A percentile compares a stretch with the other conserved stretches of the same genome.
Evolutionary conservation across 30 jellyfish, hydroid and myxozoan genomes (phyloP).

Genomic region (Pseudorhiza aurosa): DNA sequence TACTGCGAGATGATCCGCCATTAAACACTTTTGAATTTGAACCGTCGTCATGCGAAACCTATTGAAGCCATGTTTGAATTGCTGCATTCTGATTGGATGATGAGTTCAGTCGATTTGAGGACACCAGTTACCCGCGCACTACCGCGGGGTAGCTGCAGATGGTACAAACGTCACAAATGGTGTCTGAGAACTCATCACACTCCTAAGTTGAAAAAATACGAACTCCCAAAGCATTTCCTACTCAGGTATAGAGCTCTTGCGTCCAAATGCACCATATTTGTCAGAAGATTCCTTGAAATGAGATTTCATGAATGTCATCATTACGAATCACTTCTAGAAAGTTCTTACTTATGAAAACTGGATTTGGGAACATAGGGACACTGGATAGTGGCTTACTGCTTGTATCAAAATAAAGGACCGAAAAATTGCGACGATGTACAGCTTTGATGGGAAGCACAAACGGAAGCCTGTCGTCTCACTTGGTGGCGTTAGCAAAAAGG

Average conservation of each 20-base stretch:
- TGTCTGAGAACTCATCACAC: too few relatives aligned
- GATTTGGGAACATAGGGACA: too few relatives aligned
- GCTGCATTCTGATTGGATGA: constrained; percentile 54
- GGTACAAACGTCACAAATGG: too few relatives aligned
- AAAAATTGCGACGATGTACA: constrained; percentile 57
- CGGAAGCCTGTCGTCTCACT: constrained; percentile 79
- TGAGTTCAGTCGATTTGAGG: not conserved
- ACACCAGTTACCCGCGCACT: constrained; percentile 29
- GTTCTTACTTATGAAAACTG: too few relatives aligned
- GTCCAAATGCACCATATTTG: too few relatives aligned
- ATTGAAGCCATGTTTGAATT: constrained; percentile 48
- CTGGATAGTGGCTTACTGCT: not conserved
- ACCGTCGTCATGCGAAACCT: constrained; percentile 78
- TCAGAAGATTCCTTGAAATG: too few relatives aligned
- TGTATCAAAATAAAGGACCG: not conserved
- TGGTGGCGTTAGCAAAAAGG: constrained; percentile 93
- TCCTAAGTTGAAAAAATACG: too few relatives aligned
- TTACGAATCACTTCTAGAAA: too few relatives aligned
- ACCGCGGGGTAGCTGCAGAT: too few relatives aligned
- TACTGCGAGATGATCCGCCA: constrained; percentile 18
- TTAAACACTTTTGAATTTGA: constrained; percentile 34
- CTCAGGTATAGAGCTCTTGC: too few relatives aligned
- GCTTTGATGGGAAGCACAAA: constrained; percentile 92
- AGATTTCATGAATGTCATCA: too few relatives aligned
- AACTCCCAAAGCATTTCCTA: too few relatives aligned